A percentile compares a stretch with the other conserved stretches of the same genome.
Conservation (phyloP, 2,888 invertebrate genomes). For the Orthosia gothica region DNA sequence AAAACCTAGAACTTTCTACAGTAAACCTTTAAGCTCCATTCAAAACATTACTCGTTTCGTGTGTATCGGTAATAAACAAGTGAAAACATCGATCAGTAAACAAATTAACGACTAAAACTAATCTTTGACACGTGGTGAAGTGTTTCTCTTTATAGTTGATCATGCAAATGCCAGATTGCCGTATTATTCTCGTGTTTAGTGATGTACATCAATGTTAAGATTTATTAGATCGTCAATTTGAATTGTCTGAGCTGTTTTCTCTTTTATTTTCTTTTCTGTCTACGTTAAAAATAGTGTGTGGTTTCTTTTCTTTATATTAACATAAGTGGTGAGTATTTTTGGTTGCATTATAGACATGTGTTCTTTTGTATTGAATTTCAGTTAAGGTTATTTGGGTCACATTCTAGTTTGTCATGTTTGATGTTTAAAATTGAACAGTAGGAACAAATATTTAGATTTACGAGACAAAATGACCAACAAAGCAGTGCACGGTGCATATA, state of each 20-base stretch:
- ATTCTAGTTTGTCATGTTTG: constrained; percentile 8
- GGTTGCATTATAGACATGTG: constrained; percentile 24
- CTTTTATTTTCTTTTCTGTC: constrained; percentile 34
- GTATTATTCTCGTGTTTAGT: constrained; percentile 16
- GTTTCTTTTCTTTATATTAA: constrained; percentile 36
- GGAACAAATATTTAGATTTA: not conserved
- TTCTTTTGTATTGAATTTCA: constrained; percentile 28
- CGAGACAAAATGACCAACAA: not conserved
- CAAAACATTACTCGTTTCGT: constrained; percentile 22
- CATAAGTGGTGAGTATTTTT: constrained; percentile 32
- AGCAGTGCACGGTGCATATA: constrained; percentile 5
- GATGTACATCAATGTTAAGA: constrained; percentile 30
- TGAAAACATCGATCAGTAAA: constrained; percentile 46
- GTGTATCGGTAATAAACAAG: constrained; percentile 36
- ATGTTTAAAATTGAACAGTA: constrained; percentile 1
- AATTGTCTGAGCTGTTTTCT: constrained; percentile 32
- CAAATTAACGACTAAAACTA: constrained; percentile 37
- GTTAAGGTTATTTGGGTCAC: constrained; percentile 33
- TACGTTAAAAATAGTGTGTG: not conserved
- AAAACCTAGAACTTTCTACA: constrained; percentile 50
- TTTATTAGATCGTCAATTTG: constrained; percentile 50
- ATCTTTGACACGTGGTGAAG: constrained; percentile 29
- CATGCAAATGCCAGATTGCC: constrained; percentile 34
- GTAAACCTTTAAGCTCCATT: constrained; percentile 24
- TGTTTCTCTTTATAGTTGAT: constrained; percentile 25